Evolutionary conservation across 2,113 vertebrate species (phyloP), one percentile per base, ranked within the genome.

Genomic region (Gnathonemus echidnorhynchus): DNA sequence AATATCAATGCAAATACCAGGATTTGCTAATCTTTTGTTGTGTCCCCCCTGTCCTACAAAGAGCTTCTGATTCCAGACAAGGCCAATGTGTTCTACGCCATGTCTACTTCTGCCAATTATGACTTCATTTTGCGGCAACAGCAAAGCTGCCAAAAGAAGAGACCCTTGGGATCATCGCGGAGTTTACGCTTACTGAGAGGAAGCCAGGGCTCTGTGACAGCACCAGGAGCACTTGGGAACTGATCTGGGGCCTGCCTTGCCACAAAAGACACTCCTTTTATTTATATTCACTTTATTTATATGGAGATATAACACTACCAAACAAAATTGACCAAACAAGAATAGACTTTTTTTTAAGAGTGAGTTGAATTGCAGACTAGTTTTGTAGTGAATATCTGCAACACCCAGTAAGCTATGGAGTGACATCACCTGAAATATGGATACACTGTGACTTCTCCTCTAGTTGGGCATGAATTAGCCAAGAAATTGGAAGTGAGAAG

Each of bases 11-110:
- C 24, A 70, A 4, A 70, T 39, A 35, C 35, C 70, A 77, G 35
- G 74, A 80, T 80, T 80, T 19, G 15, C 35, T 80, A 35, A 39
- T 42, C 74, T 80, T 42, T 42, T 39, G 74, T 62, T 87, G 42
- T 48, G 6, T 56, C 52, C 31, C 31, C 49, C 39, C 83, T 90
- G 86, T 92, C 35, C 88, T 50, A 90, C 88, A 83, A 95, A 98
- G 97, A 97, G 93, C 95, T 98, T 88, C 95, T 95, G 91, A 97
- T 98, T 91, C 97, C 97, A 0, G 96, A 97, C 91, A 96, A 97
- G 3, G 97, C 97, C 93, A 98, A 98, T 0, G 97, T 97, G 2
- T 98, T 97, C 94, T 98, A 98, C 2, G 97, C 97, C 9, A 98
- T 98, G 97, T 96, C 94, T 89, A 96, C 97, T 21, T 92, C 94